Evolutionary conservation across 2,888 invertebrate genomes (phyloP).

Genomic region (Ophonus ardosiacus): DNA sequence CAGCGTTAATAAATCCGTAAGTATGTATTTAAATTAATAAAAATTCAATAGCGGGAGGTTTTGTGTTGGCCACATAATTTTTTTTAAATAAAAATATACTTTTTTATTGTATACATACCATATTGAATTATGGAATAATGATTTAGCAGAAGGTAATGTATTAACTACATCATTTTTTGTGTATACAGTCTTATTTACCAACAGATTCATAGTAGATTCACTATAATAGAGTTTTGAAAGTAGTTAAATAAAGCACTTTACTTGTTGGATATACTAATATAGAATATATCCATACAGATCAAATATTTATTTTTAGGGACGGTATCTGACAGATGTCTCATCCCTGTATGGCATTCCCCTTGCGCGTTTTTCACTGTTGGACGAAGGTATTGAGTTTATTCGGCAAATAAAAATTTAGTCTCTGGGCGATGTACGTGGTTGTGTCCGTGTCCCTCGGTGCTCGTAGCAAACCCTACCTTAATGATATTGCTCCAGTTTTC

Average conservation of each 20-base stretch:
- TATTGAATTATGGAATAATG: no score
- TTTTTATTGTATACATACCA: no score
- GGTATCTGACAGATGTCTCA: conserved; percentile 28
- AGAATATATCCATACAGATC: neutral
- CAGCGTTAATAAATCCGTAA: no score
- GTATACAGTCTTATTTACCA: neutral
- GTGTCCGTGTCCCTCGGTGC: conserved; percentile 44
- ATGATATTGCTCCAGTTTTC: conserved; percentile 63
- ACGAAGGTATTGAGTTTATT: conserved; percentile 57
- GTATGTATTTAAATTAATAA: no score
- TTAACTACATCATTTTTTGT: neutral
- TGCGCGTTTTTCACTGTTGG: conserved; percentile 1
- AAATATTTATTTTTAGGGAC: conserved; percentile 21
- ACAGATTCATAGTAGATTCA: neutral
- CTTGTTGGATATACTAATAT: neutral
- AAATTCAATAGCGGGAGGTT: no score
- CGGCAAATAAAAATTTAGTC: conserved; percentile 60
- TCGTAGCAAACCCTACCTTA: conserved; percentile 62
- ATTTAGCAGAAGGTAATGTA: neutral
- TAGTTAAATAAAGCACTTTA: neutral
- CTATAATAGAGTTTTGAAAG: conserved; percentile 8
- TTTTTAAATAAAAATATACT: no score
- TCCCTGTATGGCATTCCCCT: neutral
- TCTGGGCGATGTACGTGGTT: neutral
- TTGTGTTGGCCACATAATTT: no score